phyloP scores from a whole-genome alignment of 2,888 invertebrate genomes.

The Calliopum simillimum region DNA sequence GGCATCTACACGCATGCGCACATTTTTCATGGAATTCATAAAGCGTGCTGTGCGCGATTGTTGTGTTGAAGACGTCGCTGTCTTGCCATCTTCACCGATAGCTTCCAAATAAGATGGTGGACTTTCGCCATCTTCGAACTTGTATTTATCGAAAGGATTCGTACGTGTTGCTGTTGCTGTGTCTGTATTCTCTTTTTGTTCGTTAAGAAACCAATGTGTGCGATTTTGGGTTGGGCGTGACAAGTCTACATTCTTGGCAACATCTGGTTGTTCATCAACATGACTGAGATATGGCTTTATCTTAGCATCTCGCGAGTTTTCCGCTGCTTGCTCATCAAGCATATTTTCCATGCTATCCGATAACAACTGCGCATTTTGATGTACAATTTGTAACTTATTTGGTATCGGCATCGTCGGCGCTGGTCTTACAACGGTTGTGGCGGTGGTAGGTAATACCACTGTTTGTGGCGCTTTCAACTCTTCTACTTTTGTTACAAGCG shows the following conservation, averaged over 20 bases:
- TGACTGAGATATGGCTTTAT: slow-evolving; percentile 52
- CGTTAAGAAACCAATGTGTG: slow-evolving; percentile 63
- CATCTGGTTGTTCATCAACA: slow-evolving; percentile 46
- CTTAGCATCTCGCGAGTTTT: slow-evolving; percentile 16
- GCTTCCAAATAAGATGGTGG: slow-evolving; percentile 66
- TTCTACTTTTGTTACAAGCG: neutral
- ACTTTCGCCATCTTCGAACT: slow-evolving; percentile 59
- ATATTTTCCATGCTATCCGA: slow-evolving; percentile 63
- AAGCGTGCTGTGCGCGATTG: slow-evolving; percentile 55
- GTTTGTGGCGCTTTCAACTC: slow-evolving; percentile 35
- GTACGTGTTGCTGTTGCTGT: neutral
- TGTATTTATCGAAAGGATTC: slow-evolving; percentile 53
- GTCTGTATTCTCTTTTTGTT: slow-evolving; percentile 42
- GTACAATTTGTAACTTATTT: slow-evolving; percentile 57
- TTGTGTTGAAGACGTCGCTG: slow-evolving; percentile 39
- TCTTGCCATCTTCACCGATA: slow-evolving; percentile 50
- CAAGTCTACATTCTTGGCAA: slow-evolving; percentile 50
- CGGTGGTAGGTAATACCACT: slow-evolving; percentile 42
- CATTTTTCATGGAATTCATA: slow-evolving; percentile 58
- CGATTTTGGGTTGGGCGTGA: slow-evolving; percentile 55
- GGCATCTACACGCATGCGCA: slow-evolving; percentile 62
- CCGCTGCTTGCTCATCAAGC: slow-evolving; percentile 49
- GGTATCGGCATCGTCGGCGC: slow-evolving; percentile 35
- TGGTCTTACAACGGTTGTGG: slow-evolving; percentile 16
- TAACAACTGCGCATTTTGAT: slow-evolving; percentile 62